Evolutionary conservation across 2,797 vertebrate species (phyloP), one percentile per base, ranked within the genome.

Genomic region (Cyclopterus lumpus): DNA sequence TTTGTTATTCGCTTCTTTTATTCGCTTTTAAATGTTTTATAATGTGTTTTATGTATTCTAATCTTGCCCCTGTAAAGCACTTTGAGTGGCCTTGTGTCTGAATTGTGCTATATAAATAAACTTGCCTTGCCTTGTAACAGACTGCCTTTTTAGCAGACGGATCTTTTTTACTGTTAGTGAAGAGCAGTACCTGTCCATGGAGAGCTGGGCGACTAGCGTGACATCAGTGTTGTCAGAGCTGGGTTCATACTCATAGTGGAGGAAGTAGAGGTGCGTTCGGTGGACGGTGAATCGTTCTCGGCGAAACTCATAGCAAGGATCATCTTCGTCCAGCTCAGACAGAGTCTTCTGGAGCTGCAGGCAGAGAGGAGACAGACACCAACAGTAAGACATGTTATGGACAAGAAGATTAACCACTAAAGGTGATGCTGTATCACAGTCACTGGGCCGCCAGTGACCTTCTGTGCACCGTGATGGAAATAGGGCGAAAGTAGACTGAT

Each of bases 281-380:
- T 99, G 98, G 62, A 99, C 97, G 0, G 98, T 99, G 93, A 99
- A 98, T 1, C 98, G 95, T 38, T 99, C 97, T 53, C 98, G 93
- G 3, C 98, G 96, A 81, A 99, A 99, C 91, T 99, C 98, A 0
- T 99, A 99, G 83, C 98, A 99, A 2, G 97, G 93, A 73, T 99
- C 98, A 2, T 99, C 98, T 90, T 99, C 98, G 0, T 99, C 98
- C 77, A 99, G 93, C 92, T 99, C 97, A 0, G 96, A 97, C 9
- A 99, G 93, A 53, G 98, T 98, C 88, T 97, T 98, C 95, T 99
- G 98, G 73, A 99, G 97, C 98, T 99, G 93, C 24, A 70, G 73
- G 18, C 2, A 53, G 30, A 74, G 20, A 71, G 16, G n/a, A 71
- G 15, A 42, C 7, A 11, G 14, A 61, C 14, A 59, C 4, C 1